phyloP scores from a whole-genome alignment of 2,888 invertebrate species.

The Xanthia togata region DNA sequence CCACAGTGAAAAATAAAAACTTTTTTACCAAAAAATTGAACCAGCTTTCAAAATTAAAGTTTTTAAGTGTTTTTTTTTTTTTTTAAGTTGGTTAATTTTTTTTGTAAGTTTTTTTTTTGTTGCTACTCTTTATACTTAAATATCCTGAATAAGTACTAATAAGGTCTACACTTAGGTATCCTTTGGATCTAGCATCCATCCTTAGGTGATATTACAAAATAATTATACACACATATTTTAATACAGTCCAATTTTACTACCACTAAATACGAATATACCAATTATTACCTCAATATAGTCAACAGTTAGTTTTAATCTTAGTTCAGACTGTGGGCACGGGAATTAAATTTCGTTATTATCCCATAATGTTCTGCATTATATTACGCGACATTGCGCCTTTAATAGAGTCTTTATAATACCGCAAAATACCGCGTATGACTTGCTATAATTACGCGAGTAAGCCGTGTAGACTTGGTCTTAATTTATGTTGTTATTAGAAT shows the following conservation, averaged over 20 bases:
- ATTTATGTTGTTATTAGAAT: slow-evolving; percentile 41
- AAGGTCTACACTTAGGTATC: neutral
- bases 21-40: too few relatives aligned
- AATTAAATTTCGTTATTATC: slow-evolving; percentile 51
- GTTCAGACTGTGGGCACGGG: slow-evolving; percentile 27
- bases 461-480: slow-evolving; percentile 36
- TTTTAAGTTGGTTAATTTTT: too few relatives aligned
- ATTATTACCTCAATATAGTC: slow-evolving; percentile 15
- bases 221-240: slow-evolving; percentile 1
- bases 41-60: too few relatives aligned
- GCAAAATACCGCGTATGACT: slow-evolving; percentile 53
- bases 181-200: neutral
- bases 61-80: too few relatives aligned
- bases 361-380: slow-evolving; percentile 46
- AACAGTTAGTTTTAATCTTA: slow-evolving; percentile 16
- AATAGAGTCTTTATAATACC: slow-evolving; percentile 69
- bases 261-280: slow-evolving; percentile 22
- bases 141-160: neutral
- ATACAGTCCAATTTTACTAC: slow-evolving; percentile 10
- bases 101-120: neutral
- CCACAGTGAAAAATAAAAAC: too few relatives aligned
- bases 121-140: neutral
- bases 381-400: slow-evolving; percentile 51
- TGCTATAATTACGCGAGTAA: slow-evolving; percentile 43
- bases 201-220: neutral